Evolutionary conservation across 35 echinoderm and acorn worm genomes (phyloP), one percentile per base, ranked within the genome.

Genomic region (Apostichopus japonicus): DNA sequence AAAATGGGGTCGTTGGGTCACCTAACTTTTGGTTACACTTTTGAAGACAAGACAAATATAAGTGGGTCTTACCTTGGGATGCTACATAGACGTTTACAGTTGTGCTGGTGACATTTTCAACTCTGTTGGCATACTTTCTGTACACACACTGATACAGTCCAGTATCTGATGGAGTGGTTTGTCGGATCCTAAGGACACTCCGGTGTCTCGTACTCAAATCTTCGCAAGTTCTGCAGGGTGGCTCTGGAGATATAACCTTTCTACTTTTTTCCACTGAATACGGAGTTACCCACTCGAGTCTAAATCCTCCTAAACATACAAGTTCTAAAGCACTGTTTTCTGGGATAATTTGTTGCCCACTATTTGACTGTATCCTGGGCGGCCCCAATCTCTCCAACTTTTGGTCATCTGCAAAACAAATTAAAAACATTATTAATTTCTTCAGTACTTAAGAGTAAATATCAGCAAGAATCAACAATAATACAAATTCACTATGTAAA

Each of bases 231-330:
- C 58, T 86, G 56, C 92, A 76, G 54, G 13, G 9, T 24, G 24
- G 21, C 2, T 44, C 33, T 24, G 83, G 17, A 77, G 23, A 61
- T 56, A 93, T 56, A 63, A 87, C 82, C 83, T 77, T 93, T 44
- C 92, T 71, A 24, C 21, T 84, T 61, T 84, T 95, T 82, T 93
- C 91, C 84, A 87, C 92, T 65, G 62, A 77, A 25, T 56, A 23
- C 5, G 95, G 95, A 56, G 87, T 90, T 33, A 88, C 79, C 95
- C 95, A 96, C 24, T 94, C 93, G 13, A 96, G 90, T 33, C 78
- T 92, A 77, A 75, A 96, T 17, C 77, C 75, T 17, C 93, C 95
- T 11, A 86, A 78, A 80, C 95, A 96, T 51, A 19, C 87, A 13
- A 96, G 82, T 55, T 90, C 84, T 53, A 96, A 57, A 33, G 71